These are phyloP conservation scores for Atta texana DNA, from an alignment of 1,140 invertebrate genomes.

Conservation along the genomic window DNA sequence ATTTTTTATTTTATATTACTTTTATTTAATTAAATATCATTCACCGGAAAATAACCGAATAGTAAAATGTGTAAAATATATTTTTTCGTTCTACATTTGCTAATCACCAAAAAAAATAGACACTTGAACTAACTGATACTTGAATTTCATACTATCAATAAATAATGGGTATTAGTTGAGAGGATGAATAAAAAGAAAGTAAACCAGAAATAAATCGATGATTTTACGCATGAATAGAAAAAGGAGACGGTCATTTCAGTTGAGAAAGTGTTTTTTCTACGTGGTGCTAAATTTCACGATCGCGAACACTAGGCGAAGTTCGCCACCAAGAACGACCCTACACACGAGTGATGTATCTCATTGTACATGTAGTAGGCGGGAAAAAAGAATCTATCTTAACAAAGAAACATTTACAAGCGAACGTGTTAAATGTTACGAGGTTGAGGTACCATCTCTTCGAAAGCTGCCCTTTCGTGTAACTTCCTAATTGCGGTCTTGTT, in stretches of 20 bases:
- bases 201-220: not conserved
- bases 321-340: not conserved
- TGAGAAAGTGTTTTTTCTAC: slow-evolving; percentile 32
- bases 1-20: not conserved
- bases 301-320: not conserved
- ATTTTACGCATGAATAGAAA: slow-evolving; percentile 6
- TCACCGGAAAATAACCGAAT: not conserved
- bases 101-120: not conserved
- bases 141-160: slow-evolving; percentile 6
- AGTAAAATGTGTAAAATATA: not conserved
- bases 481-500: slow-evolving; percentile 42
- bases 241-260: not conserved
- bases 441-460: not conserved
- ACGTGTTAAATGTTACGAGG: slow-evolving; percentile 14
- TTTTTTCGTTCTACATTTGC: not conserved
- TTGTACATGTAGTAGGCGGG: not conserved
- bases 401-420: not conserved
- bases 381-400: slow-evolving; percentile 3
- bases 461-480: not conserved
- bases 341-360: not conserved
- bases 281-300: slow-evolving; percentile 38
- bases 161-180: not conserved
- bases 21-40: not conserved
- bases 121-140: not conserved
- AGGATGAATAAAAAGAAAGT: not conserved